Percentiles rank a stretch among this genome's conserved stretches.
phyloP scores from a whole-genome alignment of 64 coral and sea anemone species.

The Actinia tenebrosa region DNA sequence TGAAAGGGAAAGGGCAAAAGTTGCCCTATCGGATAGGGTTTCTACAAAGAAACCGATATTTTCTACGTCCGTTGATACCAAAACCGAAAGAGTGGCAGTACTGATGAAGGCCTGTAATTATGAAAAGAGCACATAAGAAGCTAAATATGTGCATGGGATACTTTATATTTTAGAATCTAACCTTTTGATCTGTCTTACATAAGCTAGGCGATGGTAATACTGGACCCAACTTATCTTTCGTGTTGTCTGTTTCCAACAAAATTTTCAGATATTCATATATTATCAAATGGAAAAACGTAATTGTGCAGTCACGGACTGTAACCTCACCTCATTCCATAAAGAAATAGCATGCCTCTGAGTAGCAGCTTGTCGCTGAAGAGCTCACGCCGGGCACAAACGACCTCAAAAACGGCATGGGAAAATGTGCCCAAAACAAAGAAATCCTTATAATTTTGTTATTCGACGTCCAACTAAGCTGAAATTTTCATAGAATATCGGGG shows the following conservation, averaged over 20 bases:
- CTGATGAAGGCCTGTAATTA: neutral
- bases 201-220: neutral
- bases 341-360: neutral
- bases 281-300: neutral
- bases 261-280: neutral
- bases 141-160: neutral
- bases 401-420: neutral
- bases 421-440: too few species aligned
- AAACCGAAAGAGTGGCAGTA: constrained; percentile 4
- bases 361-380: neutral
- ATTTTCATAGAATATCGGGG: too few species aligned
- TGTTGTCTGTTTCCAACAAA: neutral
- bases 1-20: neutral
- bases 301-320: neutral
- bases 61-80: neutral
- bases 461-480: too few species aligned
- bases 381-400: too few species aligned
- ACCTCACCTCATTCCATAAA: neutral
- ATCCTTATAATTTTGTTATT: too few species aligned
- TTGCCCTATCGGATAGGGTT: neutral
- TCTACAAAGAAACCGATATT: neutral
- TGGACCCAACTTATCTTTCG: neutral
- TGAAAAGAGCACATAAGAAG: neutral
- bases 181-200: neutral
- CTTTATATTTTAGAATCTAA: neutral